phyloP scores from a whole-genome alignment of 2,113 vertebrate genomes.

The Lepisosteus osseus region DNA sequence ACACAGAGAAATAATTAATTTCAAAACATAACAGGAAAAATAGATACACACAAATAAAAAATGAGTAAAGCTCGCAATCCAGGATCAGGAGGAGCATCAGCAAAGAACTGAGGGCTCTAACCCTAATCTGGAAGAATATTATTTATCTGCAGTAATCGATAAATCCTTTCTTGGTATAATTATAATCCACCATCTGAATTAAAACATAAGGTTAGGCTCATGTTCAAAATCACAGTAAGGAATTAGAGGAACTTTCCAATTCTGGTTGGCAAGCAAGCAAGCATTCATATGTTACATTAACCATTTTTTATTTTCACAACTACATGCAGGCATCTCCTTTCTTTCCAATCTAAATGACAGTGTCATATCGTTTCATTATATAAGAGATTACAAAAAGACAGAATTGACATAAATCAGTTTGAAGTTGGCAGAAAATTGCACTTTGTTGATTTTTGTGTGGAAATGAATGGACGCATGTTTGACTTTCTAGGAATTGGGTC shows the following conservation, averaged over 20 bases:
- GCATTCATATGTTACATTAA: conserved; percentile 16
- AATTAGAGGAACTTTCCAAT: conserved; percentile 13
- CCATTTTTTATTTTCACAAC: conserved; percentile 23
- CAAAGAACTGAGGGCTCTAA: conserved; percentile 23
- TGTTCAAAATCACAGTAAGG: conserved; percentile 10
- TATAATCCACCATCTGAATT: conserved; percentile 26
- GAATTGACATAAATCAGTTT: conserved; percentile 19
- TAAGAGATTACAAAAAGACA: conserved; percentile 26
- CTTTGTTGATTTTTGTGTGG: conserved; percentile 9
- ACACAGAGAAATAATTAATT: conserved; percentile 8
- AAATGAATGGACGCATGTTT: too few relatives aligned
- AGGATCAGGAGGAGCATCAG: conserved; percentile 21
- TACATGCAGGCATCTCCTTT: conserved; percentile 18
- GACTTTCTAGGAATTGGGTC: too few relatives aligned
- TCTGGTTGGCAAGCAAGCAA: conserved; percentile 8
- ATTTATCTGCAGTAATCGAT: conserved; percentile 24
- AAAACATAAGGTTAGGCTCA: conserved; percentile 26
- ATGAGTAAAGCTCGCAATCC: conserved; percentile 18
- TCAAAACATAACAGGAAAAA: neutral
- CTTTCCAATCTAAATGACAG: conserved; percentile 20
- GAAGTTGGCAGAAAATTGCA: conserved; percentile 23
- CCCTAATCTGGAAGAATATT: conserved; percentile 32
- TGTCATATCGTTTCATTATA: conserved; percentile 31
- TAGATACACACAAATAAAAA: conserved; percentile 17
- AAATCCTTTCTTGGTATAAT: conserved; percentile 27